Evolutionary conservation across 2,113 vertebrate genomes (phyloP).

Genomic region (Butastur rufipennis): DNA sequence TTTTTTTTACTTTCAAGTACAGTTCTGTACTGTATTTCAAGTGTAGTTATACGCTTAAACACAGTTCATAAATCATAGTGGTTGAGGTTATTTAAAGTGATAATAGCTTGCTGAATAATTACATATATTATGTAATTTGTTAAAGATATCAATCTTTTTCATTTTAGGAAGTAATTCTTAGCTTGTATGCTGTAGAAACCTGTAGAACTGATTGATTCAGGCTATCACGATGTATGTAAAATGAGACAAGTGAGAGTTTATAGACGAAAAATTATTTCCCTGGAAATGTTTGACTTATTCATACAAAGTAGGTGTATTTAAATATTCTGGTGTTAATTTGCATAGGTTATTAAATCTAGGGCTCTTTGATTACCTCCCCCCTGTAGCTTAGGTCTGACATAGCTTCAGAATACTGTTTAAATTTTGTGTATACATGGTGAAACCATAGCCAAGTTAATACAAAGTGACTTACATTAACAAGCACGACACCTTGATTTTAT

Average conservation of each 20-base stretch:
- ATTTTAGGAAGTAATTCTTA: neutral
- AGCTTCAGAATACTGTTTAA: neutral
- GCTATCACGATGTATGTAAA: neutral
- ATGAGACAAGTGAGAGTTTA: slow-evolving; percentile 20
- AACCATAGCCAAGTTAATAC: neutral
- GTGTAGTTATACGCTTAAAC: neutral
- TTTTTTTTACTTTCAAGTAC: neutral
- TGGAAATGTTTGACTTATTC: slow-evolving; percentile 3
- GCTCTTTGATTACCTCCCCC: neutral
- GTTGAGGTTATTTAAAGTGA: neutral
- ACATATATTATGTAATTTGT: slow-evolving; percentile 21
- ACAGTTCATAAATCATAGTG: neutral
- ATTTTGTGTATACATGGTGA: neutral
- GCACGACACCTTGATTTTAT: neutral
- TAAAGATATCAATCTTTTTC: slow-evolving; percentile 12
- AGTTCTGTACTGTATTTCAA: neutral
- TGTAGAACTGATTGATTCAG: neutral
- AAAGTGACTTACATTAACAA: neutral
- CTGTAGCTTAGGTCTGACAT: neutral
- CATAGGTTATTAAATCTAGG: neutral
- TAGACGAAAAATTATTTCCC: neutral
- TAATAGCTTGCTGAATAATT: slow-evolving; percentile 21
- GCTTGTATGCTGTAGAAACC: neutral
- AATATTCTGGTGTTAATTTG: slow-evolving; percentile 20
- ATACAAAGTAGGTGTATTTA: neutral